A percentile compares a stretch with the other conserved stretches of the same genome.
phyloP scores from a whole-genome alignment of 2,113 vertebrate species.

The Alces alces region DNA sequence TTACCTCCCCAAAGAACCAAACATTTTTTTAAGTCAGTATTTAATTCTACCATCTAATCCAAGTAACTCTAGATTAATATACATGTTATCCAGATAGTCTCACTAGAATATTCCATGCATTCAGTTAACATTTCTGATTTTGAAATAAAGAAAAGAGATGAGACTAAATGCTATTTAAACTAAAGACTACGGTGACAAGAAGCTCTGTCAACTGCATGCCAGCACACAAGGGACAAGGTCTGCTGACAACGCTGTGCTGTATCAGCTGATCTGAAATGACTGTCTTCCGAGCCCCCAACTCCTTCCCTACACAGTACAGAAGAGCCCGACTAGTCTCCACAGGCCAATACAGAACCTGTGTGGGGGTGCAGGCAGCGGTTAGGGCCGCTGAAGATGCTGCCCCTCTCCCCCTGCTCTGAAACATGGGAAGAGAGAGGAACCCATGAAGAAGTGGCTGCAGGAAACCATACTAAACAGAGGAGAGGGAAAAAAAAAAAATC shows the following conservation, averaged over 20 bases:
- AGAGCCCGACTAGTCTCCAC: not conserved
- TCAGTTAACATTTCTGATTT: slow-evolving; percentile 67
- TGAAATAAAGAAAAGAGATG: not conserved
- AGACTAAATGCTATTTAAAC: slow-evolving; percentile 37
- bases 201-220: not conserved
- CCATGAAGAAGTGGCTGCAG: not conserved
- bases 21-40: not conserved
- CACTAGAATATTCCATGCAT: slow-evolving; percentile 48
- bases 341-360: not conserved
- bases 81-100: not conserved
- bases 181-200: not conserved
- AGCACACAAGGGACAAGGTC: not conserved
- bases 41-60: not conserved
- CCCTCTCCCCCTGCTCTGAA: not conserved
- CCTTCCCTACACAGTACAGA: not conserved
- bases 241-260: not conserved
- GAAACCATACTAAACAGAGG: not conserved
- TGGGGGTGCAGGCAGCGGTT: not conserved
- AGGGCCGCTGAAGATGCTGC: not conserved
- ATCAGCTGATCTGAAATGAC: not conserved
- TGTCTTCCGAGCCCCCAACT: not conserved
- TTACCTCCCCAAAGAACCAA: not conserved
- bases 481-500: not conserved
- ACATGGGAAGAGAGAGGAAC: not conserved
- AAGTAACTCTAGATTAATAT: slow-evolving; percentile 1